Percentiles rank a stretch among this genome's conserved stretches.
Conservation (phyloP, 2,797 vertebrate species). For the Syndactyla subalaris region DNA sequence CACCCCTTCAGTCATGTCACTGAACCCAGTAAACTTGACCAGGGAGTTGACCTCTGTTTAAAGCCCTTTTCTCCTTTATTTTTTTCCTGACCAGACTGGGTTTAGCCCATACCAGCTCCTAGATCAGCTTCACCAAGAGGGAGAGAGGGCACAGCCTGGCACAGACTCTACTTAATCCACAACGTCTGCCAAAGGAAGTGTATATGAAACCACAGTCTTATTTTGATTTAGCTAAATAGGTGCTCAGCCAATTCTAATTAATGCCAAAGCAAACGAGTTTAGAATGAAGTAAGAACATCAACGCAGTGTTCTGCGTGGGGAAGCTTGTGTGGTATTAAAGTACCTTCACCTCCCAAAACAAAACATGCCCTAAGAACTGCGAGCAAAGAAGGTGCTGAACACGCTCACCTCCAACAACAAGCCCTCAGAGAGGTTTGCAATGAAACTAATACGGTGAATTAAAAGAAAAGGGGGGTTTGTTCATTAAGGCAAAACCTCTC, state of each 20-base stretch:
- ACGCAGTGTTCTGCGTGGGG: background rate
- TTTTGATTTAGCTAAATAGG: conserved; percentile 47
- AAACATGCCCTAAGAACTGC: background rate
- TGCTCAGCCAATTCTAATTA: conserved; percentile 46
- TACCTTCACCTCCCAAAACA: background rate
- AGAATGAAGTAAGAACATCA: background rate
- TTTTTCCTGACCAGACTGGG: background rate
- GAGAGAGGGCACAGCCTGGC: conserved; percentile 44
- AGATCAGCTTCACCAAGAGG: background rate
- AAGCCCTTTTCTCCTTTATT: background rate
- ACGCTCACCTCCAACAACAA: rapidly evolving
- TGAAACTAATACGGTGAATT: background rate
- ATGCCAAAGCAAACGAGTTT: conserved; percentile 25
- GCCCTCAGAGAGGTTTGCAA: background rate
- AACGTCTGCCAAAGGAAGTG: conserved; percentile 14
- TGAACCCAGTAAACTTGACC: background rate
- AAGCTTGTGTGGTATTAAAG: background rate
- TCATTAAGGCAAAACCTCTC: background rate
- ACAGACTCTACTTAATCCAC: conserved; percentile 20
- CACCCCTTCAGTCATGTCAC: background rate
- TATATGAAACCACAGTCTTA: conserved; percentile 9
- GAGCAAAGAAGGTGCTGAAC: background rate
- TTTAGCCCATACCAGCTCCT: background rate
- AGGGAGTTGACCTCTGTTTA: background rate
- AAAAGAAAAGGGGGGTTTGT: background rate